Evolutionary conservation across 2,888 invertebrate genomes (phyloP).

Genomic region (Drosophila kokeensis): DNA sequence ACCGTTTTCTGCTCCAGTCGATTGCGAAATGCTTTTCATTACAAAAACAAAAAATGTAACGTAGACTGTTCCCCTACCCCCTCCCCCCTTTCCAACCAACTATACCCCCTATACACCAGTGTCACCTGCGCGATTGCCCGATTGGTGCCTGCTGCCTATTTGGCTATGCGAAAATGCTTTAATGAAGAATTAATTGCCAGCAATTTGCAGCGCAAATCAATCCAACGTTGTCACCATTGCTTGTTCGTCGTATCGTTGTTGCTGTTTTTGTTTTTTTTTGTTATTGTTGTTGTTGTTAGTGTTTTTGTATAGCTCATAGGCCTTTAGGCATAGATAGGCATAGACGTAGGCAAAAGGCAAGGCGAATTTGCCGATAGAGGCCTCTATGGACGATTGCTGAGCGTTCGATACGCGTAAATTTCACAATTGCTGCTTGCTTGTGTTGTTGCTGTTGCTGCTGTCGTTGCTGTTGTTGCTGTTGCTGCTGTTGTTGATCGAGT

Average conservation of each 20-base stretch:
- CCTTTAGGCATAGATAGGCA: conserved; percentile 20
- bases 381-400: conserved; percentile 24
- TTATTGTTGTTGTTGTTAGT: neutral
- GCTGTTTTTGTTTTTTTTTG: neutral
- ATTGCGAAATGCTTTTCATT: conserved; percentile 75
- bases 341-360: conserved; percentile 11
- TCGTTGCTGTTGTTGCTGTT: conserved; percentile 25
- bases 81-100: neutral
- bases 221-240: conserved; percentile 70
- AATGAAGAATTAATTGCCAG: conserved; percentile 84
- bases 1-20: conserved; percentile 41
- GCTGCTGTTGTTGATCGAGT: conserved; percentile 55
- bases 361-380: conserved; percentile 29
- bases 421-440: conserved; percentile 67
- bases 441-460: conserved; percentile 6
- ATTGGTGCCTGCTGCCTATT: conserved; percentile 44
- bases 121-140: conserved; percentile 10
- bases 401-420: conserved; percentile 74
- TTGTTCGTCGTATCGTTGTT: conserved; percentile 18
- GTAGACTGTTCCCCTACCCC: neutral
- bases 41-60: conserved; percentile 27
- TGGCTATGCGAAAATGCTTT: conserved; percentile 83
- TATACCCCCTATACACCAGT: neutral
- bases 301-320: conserved; percentile 25
- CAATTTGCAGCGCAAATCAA: conserved; percentile 83